Evolutionary conservation across 2,113 vertebrate species (phyloP), one percentile per base, ranked within the genome.

Genomic region (Sander lucioperca): DNA sequence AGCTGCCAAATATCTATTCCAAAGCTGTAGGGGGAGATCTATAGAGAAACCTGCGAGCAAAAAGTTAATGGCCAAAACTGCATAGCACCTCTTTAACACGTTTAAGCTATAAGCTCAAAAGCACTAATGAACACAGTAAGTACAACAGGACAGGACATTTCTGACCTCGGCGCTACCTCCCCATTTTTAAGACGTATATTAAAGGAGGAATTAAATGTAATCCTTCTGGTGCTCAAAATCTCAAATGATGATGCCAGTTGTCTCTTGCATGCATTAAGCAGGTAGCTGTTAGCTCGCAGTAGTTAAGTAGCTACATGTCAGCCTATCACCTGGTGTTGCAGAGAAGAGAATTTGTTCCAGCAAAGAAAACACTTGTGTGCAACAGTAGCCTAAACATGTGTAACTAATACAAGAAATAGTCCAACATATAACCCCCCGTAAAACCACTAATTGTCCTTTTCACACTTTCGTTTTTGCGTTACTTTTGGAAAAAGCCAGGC

Each of bases 81-180:
- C 25, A 25, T 25, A 25, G 25, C 25, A 2, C 25, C 25, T 25
- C 25, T 25, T 25, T 70, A 59, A 66, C 82, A 75, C 83, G 81
- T 85, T 56, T 21, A 3, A 74, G 83, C 77, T 79, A 78, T 23
- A 30, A 27, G 61, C 78, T 78, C 54, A 69, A 83, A 83, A 63
- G 39, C 69, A 59, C 51, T 74, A 77, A 87, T 85, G 80, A 93
- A 85, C 61, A 77, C 54, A 81, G 57, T 10, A 15, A 75, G 12
- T 57, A 58, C 56, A 82, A 82, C 68, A 81, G 56, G 65, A 82
- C 68, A 83, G 56, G 65, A 73, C 80, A 62, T 19, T 14, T 57
- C 76, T 82, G 70, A 85, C 81, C 87, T 76, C 58, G 16, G 57
- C 10, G 48, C 16, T 25, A 64, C 73, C 58, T 73, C 62, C 13